phyloP scores from a whole-genome alignment of 2,113 vertebrate genomes.

The Plestiodon gilberti region DNA sequence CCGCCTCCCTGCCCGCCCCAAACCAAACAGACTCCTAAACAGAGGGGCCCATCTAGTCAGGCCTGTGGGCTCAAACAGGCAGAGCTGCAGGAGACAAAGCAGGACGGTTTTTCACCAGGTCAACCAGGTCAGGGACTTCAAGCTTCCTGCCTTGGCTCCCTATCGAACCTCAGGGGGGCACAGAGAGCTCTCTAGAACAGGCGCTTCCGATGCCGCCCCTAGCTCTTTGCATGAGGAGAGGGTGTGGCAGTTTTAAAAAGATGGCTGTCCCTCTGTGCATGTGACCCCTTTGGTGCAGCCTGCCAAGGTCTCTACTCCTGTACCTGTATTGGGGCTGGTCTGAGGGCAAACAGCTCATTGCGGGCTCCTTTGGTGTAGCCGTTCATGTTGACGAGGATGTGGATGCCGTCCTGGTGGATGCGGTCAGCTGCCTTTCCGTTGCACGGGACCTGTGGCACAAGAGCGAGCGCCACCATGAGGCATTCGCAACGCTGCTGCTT shows the following conservation, averaged over 20 bases:
- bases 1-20: too few species aligned
- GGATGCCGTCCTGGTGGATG: conserved; percentile 96
- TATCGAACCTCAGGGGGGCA: neutral
- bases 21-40: too few species aligned
- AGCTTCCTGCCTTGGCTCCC: neutral
- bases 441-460: conserved; percentile 87
- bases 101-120: too few species aligned
- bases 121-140: neutral
- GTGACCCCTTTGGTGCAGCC: too few species aligned
- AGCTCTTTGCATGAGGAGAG: neutral
- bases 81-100: too few species aligned
- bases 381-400: conserved; percentile 98
- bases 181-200: neutral
- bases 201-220: neutral
- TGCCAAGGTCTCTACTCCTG: neutral
- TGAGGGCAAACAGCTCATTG: conserved; percentile 95
- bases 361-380: conserved; percentile 98
- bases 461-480: neutral
- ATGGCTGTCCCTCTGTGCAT: neutral
- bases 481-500: neutral
- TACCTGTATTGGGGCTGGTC: conserved; percentile 95
- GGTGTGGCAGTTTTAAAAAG: neutral
- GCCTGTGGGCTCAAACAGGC: too few species aligned
- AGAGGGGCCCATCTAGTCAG: too few species aligned
- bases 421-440: conserved; percentile 98